phyloP scores from a whole-genome alignment of 2,888 invertebrate genomes.

The Artemia sinica region DNA sequence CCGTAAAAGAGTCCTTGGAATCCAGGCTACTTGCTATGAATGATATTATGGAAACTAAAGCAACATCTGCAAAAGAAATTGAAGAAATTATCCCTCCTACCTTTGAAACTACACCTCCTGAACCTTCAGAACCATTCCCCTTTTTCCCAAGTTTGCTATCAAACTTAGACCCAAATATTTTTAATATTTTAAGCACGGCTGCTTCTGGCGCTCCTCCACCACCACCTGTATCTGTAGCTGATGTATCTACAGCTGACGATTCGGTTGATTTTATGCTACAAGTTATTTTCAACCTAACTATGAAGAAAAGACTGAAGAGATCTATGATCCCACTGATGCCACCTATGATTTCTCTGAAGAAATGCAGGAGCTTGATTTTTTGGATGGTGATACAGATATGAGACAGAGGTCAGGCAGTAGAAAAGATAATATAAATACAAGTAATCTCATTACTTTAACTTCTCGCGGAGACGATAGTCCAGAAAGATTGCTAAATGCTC shows the following conservation, averaged over 20 bases:
- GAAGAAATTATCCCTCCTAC: too few species aligned
- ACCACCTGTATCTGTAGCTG: not conserved
- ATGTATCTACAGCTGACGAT: not conserved
- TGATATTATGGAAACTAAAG: too few species aligned
- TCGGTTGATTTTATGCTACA: not conserved
- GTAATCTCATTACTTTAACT: not conserved
- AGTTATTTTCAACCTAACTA: not conserved
- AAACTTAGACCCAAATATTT: too few species aligned
- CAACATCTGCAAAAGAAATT: too few species aligned
- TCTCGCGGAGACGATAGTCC: slow-evolving; percentile 8
- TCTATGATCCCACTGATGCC: not conserved
- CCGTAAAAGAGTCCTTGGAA: too few species aligned
- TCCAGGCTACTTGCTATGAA: too few species aligned
- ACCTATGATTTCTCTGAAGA: slow-evolving; percentile 2
- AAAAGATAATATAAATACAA: not conserved
- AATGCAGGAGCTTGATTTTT: not conserved
- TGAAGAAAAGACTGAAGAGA: not conserved
- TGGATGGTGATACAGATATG: not conserved
- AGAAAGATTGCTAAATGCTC: not conserved
- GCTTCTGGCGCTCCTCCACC: not conserved
- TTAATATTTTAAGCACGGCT: not conserved
- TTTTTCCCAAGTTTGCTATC: too few species aligned
- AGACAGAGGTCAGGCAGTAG: slow-evolving; percentile 1
- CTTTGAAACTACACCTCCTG: too few species aligned
- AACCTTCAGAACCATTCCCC: too few species aligned